Evolutionary conservation across 2,888 invertebrate species (phyloP), one percentile per base, ranked within the genome.

Genomic region (Plagiodera versicolora): DNA sequence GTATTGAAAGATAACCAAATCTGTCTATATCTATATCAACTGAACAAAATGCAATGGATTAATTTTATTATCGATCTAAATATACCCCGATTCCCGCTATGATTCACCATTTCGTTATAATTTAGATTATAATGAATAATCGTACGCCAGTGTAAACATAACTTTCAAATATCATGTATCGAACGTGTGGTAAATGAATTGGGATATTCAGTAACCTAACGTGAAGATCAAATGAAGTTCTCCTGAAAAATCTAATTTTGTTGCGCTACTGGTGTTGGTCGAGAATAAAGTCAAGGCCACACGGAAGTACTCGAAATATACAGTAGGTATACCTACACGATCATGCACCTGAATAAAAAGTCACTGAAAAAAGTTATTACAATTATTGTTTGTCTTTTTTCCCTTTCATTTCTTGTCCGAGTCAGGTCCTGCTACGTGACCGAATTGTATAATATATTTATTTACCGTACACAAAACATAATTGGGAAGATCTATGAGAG

Each of bases 321-420:
- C 20, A 24, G 20, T 20, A 30, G n/a, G n/a, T 44, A 44, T 44
- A 24, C 14, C 14, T 4, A 39, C 53, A 53, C 53, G 39, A 35
- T 53, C 45, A 53, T 53, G 44, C 44, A 53, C 44, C 53, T 53
- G 20, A 17, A 53, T 53, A 24, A 44, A 44, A 53, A 53, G 53
- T 44, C 44, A 53, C 53, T 39, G 44, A 44, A 53, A 53, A 53
- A 53, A 53, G 53, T 44, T 53, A 53, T 53, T 44, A 44, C 44
- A 24, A 44, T 53, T 44, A 51, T 51, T 18, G 24, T 44, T 53
- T 53, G 20, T 20, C 20, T 39, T 44, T 53, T 19, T n/a, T 53
- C 16, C 24, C 44, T 53, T 24, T 53, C 16, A 53, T 53, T 44
- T 53, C 44, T 53, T 24, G 39, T n/a, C 39, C 39, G 39, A 10